Evolutionary conservation across 1,140 invertebrate genomes (phyloP), one percentile per base, ranked within the genome.

Genomic region (Rhopalosiphum padi): DNA sequence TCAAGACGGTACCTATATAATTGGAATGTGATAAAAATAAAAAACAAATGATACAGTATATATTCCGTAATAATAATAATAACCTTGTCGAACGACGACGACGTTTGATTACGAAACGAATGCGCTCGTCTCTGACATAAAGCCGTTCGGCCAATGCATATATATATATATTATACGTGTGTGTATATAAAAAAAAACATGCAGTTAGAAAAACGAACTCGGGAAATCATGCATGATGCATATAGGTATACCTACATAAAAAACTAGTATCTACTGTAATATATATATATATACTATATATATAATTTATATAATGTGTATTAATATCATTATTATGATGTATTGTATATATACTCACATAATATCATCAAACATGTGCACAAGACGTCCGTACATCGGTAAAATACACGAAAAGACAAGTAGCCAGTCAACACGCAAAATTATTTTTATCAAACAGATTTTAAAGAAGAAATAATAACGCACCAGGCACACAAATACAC

Each of bases 1-100:
- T 43, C 9, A 30, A 85, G 23, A 15, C 43, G 41, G 30, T 85
- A 85, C 35, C 41, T 77, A 77, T 77, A 77, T n/a, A 77, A 77
- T 77, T 77, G 60, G 60, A 77, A 77, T 77, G 60, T 77, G 60
- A 77, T 77, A 77, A 77, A 85, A 85, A 83, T 83, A 41, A 83
- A 83, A 83, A 37, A 83, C 37, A 83, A 83, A 83, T 37, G 37
- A 83, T 83, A 83, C 60, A 51, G 86, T 48, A 88, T 21, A 18
- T 87, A 53, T 89, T 89, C 87, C 21, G 87, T 88, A 88, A 51
- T 43, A 85, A 87, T 43, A 53, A 53, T 89, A 23, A 41, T 89
- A 89, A 89, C 88, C 88, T 89, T 89, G 88, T 88, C 43, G 86
- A 88, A 30, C 43, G n/a, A 48, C n/a, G 46, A 48, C 43, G 30